Evolutionary conservation across 2,113 vertebrate species (phyloP), one percentile per base, ranked within the genome.

Genomic region (Cyphomyrus plagiostoma): DNA sequence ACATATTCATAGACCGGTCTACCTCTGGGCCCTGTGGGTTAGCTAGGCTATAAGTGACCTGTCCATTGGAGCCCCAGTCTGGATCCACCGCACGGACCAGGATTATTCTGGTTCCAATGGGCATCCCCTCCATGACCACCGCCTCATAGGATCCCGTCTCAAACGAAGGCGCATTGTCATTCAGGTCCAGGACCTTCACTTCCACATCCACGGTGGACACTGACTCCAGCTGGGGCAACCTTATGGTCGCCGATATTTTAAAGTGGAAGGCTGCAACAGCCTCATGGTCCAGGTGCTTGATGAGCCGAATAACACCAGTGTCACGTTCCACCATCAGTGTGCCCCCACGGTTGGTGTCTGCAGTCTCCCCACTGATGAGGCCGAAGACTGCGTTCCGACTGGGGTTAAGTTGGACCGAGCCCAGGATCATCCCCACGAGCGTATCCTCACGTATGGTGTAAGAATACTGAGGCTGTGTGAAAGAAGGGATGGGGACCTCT

Each of bases 121-220:
- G 97, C 97, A 99, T 97, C 15, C 98, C 98, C 92, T 99, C 98
- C 98, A 99, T 99, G 93, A 99, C 95, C 35, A 97, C 95, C 30
- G 97, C 96, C 0, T 98, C 96, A 2, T 99, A 99, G 53, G 92
- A 96, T 30, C 95, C 94, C 0, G 98, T 95, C 93, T 98, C 98
- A 95, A 99, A 99, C 80, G 94, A 90, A 0, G 98, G 98, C 83
- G 96, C 97, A 94, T 99, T 99, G 95, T 99, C 98, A 90, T 99
- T 99, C 88, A 99, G 91, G 91, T 99, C 98, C 11, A 98, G 91
- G 0, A 99, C 96, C 95, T 98, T 98, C 77, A 99, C 95, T 53
- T 99, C 98, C 86, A 99, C 93, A 87, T 99, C 98, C 56, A 98
- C 98, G 0, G 96, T 97, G 92, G 97, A 93, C 66, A 99, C 95